Conservation (phyloP, 2,113 vertebrate species). For the Pipa parva region DNA sequence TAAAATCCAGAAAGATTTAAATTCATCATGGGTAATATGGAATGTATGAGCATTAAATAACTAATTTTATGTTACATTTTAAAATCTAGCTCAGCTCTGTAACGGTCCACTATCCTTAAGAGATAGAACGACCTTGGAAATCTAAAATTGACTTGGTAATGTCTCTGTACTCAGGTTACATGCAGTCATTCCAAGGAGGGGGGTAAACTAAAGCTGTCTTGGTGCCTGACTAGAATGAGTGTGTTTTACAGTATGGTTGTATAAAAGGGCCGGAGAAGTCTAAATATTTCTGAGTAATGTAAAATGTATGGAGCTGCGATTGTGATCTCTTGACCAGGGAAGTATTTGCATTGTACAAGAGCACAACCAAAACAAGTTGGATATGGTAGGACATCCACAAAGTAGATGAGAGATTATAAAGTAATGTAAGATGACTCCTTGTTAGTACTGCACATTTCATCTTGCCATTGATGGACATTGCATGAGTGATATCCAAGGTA, state of each 20-base stretch:
- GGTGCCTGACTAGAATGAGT: not conserved
- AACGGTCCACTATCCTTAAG: not conserved
- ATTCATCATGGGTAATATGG: not conserved
- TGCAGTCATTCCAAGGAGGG: not conserved
- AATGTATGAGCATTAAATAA: not conserved
- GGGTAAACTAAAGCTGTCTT: not conserved
- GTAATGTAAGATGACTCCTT: not conserved
- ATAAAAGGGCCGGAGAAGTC: not conserved
- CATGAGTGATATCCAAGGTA: not conserved
- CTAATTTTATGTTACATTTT: not conserved
- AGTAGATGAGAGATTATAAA: not conserved
- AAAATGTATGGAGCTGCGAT: not conserved
- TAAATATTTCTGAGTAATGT: not conserved
- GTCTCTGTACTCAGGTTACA: conserved; percentile 12
- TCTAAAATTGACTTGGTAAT: not conserved
- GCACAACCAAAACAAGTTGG: not conserved
- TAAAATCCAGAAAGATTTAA: not conserved
- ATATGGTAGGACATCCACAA: not conserved
- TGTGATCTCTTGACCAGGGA: not conserved
- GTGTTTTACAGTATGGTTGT: not conserved
- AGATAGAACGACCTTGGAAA: conserved; percentile 25
- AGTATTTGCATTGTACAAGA: not conserved
- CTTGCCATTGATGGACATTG: conserved; percentile 9
- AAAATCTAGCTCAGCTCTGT: conserved; percentile 8
- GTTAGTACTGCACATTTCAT: not conserved